These are phyloP conservation scores for Bubo bubo DNA, from an alignment of 2,113 vertebrate species.

Conservation along the genomic window DNA sequence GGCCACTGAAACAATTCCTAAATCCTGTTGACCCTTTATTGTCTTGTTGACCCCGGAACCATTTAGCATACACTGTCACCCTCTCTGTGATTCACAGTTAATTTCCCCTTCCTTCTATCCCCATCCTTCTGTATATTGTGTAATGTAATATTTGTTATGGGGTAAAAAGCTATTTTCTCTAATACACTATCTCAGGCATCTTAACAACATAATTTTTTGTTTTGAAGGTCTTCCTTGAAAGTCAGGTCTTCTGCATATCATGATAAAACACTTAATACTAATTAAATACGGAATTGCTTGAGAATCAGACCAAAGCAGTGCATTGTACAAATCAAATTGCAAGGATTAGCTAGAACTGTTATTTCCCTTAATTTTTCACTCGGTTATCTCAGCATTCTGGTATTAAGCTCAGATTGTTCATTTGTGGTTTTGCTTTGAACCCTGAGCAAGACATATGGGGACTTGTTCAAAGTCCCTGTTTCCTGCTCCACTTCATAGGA, in stretches of 20 bases:
- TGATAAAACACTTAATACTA: background rate
- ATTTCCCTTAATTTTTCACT: background rate
- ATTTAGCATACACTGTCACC: accelerated
- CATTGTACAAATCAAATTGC: background rate
- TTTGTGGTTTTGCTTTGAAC: background rate
- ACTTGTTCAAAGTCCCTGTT: background rate
- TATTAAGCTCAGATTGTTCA: background rate
- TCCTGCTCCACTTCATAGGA: background rate
- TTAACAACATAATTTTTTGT: background rate
- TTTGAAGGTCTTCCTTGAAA: background rate
- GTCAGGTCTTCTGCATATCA: background rate
- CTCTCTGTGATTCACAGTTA: background rate
- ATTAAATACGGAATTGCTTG: background rate
- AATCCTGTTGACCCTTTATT: background rate
- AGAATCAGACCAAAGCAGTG: background rate
- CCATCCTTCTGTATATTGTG: background rate
- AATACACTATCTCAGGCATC: background rate
- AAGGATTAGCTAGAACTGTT: background rate
- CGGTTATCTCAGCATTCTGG: background rate
- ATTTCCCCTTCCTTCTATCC: background rate
- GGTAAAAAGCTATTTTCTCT: background rate
- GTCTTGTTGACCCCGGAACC: accelerated
- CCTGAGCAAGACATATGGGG: background rate
- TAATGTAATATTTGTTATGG: background rate
- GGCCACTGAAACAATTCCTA: background rate